These are phyloP conservation scores for Patella depressa DNA, from an alignment of 2,888 invertebrate species.

Conservation along the genomic window DNA sequence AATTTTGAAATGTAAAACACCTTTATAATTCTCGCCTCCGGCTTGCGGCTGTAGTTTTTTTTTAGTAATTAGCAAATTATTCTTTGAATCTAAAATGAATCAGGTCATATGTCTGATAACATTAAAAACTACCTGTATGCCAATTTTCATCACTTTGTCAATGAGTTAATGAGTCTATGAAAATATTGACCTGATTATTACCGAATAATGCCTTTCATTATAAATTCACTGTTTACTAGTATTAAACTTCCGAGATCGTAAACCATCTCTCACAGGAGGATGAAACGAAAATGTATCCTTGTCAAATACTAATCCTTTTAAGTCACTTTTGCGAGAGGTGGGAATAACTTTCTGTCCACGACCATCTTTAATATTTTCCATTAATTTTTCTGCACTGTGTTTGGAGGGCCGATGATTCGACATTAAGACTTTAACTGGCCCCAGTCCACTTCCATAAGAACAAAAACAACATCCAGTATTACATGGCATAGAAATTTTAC, in stretches of 20 bases:
- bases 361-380: slow-evolving; percentile 26
- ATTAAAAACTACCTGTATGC: no score
- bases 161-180: no score
- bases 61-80: no score
- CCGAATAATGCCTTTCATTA: not conserved
- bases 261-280: slow-evolving; percentile 16
- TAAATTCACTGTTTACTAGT: not conserved
- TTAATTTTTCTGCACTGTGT: slow-evolving; percentile 8
- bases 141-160: no score
- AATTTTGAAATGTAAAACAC: no score
- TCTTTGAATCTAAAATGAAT: no score
- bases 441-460: slow-evolving; percentile 18
- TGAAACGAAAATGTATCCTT: slow-evolving; percentile 21
- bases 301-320: slow-evolving; percentile 29
- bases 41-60: no score
- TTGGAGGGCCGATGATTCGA: slow-evolving; percentile 10
- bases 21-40: no score
- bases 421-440: slow-evolving; percentile 20
- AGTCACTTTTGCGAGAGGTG: slow-evolving; percentile 25
- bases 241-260: not conserved
- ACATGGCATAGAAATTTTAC: slow-evolving; percentile 21
- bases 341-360: slow-evolving; percentile 26
- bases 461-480: slow-evolving; percentile 23
- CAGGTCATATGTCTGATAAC: no score
- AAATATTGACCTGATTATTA: no score